Conservation (phyloP, 2,888 invertebrate genomes). For the Hartigia nigra region DNA sequence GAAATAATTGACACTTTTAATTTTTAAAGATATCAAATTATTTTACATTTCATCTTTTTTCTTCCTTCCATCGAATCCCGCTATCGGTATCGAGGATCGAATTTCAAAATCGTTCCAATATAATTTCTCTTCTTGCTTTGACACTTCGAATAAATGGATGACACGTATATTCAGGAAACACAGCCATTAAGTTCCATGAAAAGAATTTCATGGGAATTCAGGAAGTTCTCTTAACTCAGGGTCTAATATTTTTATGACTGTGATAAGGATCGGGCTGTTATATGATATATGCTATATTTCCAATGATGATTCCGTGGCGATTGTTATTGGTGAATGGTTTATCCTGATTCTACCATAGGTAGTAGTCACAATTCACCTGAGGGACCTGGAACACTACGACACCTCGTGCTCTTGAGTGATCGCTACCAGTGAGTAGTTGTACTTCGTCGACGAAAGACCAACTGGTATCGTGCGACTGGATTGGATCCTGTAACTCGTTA, state of each 20-base stretch:
- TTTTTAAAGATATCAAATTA: background rate
- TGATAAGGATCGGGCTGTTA: background rate
- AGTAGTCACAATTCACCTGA: background rate
- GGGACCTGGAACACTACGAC: background rate
- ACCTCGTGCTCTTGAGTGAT: background rate
- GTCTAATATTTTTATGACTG: background rate
- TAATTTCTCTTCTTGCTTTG: background rate
- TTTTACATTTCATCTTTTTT: background rate
- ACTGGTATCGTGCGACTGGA: background rate
- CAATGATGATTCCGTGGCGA: background rate
- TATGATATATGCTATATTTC: background rate
- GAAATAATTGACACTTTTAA: background rate
- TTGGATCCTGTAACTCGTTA: background rate
- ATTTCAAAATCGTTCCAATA: background rate
- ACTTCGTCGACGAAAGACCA: background rate
- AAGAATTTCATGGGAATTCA: background rate
- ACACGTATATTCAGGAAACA: background rate
- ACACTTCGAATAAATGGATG: background rate
- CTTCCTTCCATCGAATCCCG: no score
- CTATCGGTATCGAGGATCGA: background rate
- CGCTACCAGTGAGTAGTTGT: background rate
- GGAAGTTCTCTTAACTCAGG: background rate
- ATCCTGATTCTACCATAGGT: background rate
- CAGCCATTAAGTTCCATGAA: background rate
- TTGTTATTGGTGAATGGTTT: background rate